Base-by-base conservation (phyloP, 2,113 vertebrate genomes). In the Neodontobutis hainanensis region DNA sequence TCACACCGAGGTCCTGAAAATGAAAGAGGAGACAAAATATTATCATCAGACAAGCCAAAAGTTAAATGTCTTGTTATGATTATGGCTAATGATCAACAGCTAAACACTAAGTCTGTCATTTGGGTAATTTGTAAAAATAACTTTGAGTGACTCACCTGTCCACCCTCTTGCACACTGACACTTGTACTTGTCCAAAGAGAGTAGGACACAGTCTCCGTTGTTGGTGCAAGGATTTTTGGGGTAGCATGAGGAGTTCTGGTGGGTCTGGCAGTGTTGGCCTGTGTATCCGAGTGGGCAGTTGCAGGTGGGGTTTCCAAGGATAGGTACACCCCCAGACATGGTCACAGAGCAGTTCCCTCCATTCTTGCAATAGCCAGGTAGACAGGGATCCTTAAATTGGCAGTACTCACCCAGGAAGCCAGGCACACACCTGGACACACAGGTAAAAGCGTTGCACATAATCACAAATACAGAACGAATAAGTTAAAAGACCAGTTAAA, bases 381-480 rank as follows among this genome's bases (percentile, higher is more conserved):
- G 91, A 42, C 96, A 98, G 5, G 94, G 95, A 82, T 97, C 94
- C 61, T 89, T 94, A 81, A 96, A 93, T 44, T 98, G 95, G 70
- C 96, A 98, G 80, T 96, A 96, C 56, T 96, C 94, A 52, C 96
- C 96, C 75, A 96, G 83, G 75, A 93, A 97, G 65, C 95, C 95
- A 42, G 93, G 87, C 5, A 85, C 89, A 87, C 96, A 98, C 84
- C 96, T 98, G 85, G 15, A 80, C 47, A 89, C 69, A 85, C 51
- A 85, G 14, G 63, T 12, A 88, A 67, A 83, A 51, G 68, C 6
- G 61, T 32, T 44, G 49, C 6, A 61, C 6, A 11, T 12, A 59
- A 65, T 70, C 46, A 12, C 65, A n/a, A 65, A 57, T 45, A 32
- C 38, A 65, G 19, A 73, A 27, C 36, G 71, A 68, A 15, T 16